A percentile compares a stretch with the other conserved stretches of the same genome.
These are phyloP conservation scores for Drosophila antonietae DNA, from an alignment of 2,888 invertebrate genomes.

Conservation along the genomic window DNA sequence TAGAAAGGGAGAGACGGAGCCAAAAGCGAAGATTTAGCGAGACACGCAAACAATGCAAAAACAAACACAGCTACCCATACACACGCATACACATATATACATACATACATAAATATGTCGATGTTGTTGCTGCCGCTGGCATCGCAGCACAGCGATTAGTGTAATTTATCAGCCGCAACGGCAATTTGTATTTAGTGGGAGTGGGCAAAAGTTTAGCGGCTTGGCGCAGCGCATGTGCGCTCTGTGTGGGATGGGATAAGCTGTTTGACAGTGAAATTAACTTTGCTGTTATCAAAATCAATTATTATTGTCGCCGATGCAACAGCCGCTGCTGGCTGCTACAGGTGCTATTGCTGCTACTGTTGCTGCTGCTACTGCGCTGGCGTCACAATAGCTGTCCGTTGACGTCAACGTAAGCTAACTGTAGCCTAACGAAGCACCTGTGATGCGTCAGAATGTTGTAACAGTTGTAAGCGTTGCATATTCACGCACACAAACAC, in stretches of 20 bases:
- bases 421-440: conserved; percentile 26
- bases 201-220: conserved; percentile 25
- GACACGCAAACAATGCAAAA: conserved; percentile 21
- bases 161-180: conserved; percentile 70
- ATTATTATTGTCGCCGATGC: conserved; percentile 52
- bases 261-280: conserved; percentile 68
- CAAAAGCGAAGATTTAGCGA: conserved; percentile 14
- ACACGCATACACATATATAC: not conserved
- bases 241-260: conserved; percentile 10
- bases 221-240: not conserved
- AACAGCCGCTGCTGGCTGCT: conserved; percentile 20
- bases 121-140: conserved; percentile 14
- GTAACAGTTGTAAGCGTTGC: conserved; percentile 56
- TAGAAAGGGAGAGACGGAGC: conserved; percentile 24
- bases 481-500: conserved; percentile 2
- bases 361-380: not conserved
- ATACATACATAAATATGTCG: not conserved
- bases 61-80: not conserved
- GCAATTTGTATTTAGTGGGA: conserved; percentile 58
- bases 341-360: conserved; percentile 14
- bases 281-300: conserved; percentile 67
- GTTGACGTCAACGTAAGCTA: conserved; percentile 50
- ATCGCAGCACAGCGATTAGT: conserved; percentile 51
- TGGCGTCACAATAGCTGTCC: conserved; percentile 31
- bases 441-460: conserved; percentile 42